phyloP scores from a whole-genome alignment of 2,888 invertebrate genomes.

The Timandra comae region DNA sequence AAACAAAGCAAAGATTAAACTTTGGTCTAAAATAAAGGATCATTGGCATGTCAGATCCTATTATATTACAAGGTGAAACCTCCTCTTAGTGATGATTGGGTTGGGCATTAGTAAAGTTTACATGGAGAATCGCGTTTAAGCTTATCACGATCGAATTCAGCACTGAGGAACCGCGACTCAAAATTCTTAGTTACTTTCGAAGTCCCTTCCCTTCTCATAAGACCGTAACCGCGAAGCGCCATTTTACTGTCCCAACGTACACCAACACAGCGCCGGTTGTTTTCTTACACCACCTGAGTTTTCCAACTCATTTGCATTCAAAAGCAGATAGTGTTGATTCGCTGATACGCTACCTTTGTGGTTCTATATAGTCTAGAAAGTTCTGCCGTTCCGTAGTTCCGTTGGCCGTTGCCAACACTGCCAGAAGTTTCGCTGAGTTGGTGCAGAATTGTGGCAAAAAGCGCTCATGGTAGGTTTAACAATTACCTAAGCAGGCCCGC shows the following conservation, averaged over 20 bases:
- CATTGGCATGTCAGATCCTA: too few relatives aligned
- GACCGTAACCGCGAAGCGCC: slow-evolving; percentile 21
- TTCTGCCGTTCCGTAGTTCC: slow-evolving; percentile 49
- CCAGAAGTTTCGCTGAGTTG: slow-evolving; percentile 61
- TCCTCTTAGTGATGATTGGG: too few relatives aligned
- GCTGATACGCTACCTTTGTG: slow-evolving; percentile 70
- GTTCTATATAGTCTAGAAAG: slow-evolving; percentile 65
- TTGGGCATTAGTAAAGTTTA: too few relatives aligned
- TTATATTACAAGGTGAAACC: too few relatives aligned
- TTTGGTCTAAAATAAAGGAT: too few relatives aligned
- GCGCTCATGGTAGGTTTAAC: slow-evolving; percentile 71
- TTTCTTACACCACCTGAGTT: slow-evolving; percentile 70
- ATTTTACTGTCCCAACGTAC: slow-evolving; percentile 32
- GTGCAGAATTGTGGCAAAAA: slow-evolving; percentile 72
- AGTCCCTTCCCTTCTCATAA: neutral
- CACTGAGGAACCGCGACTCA: too few relatives aligned
- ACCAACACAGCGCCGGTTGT: slow-evolving; percentile 34
- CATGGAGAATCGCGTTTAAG: too few relatives aligned
- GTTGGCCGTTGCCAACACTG: slow-evolving; percentile 52
- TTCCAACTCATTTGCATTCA: slow-evolving; percentile 76
- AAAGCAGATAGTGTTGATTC: slow-evolving; percentile 74
- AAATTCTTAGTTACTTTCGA: neutral
- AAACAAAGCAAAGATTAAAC: too few relatives aligned
- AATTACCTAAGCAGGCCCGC: slow-evolving; percentile 69
- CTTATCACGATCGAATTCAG: too few relatives aligned